Evolutionary conservation across 2,797 vertebrate species (phyloP), one percentile per base, ranked within the genome.

Genomic region (Hydrolagus colliei): DNA sequence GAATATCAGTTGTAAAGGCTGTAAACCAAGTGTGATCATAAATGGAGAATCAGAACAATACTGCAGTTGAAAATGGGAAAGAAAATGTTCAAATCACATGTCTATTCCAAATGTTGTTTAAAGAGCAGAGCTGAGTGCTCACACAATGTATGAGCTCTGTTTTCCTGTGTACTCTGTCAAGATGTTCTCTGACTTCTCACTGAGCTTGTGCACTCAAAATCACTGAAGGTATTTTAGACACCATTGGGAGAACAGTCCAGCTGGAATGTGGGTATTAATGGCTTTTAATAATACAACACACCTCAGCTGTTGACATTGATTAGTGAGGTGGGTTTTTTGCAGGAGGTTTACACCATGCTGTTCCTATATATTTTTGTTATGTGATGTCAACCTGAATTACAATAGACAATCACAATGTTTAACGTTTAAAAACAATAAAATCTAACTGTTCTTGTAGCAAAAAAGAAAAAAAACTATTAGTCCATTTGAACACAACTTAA

Each of bases 271-370:
- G 67, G 32, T 71, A 18, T 84, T 9, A 52, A 41, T 67, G 32
- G 32, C 67, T 84, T 67, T 71, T 41, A 84, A n/a, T 71, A 52
- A 84, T 67, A 27, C 32, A 84, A 18, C 32, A n/a, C 65, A 52
- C 41, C 7, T 71, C 71, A n/a, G 16, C 13, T 71, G 65, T 67
- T 71, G 32, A 71, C 65, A 84, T 18, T 84, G 63, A 84, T 41
- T 20, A 84, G 32, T 84, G 18, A 84, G 65, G 63, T 82, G 79
- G 16, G 18, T 84, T 84, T 67, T 27, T 84, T 84, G 20, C 27
- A 71, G 18, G 65, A 80, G 27, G 32, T 52, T 18, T 52, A 18
- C 41, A 5, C 20, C 35, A 71, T 35, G 5, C 32, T 71, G 32
- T 35, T 63, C 41, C 41, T 84, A 41, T 11, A 63, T 41, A 71